Evolutionary conservation across 2,888 invertebrate species (phyloP), one percentile per base, ranked within the genome.

Genomic region (Hermaeophaga mercurialis): DNA sequence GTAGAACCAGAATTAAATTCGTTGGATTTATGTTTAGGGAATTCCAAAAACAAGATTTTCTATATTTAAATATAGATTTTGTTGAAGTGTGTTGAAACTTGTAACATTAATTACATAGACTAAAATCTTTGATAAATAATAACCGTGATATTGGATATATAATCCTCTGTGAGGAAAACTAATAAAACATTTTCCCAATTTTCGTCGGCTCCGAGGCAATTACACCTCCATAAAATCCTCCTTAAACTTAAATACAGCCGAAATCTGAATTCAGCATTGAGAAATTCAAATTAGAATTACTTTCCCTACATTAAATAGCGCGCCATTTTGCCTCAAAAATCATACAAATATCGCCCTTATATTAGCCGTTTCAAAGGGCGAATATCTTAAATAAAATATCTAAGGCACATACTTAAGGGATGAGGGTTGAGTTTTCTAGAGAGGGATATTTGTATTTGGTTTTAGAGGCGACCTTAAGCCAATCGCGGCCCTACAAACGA

Each of bases 281-380:
- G 73, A 71, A 73, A 73, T 73, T 70, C 72, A 73, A 75, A 74
- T 72, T 70, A 71, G 73, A 71, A 75, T 75, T 74, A 75, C 74
- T 75, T 73, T 74, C 75, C 75, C 73, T 73, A 74, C 74, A 75
- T 75, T 75, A 74, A 75, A 75, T 75, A 73, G 65, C 64, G 67
- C 74, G 74, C 75, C 75, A 75, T 75, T 75, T 75, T 74, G 72
- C 65, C 60, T 59, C 69, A 71, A 73, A 73, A 73, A 71, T 70
- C 70, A 70, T 44, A 65, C 70, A 70, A 73, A 71, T 66, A 62
- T 70, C 67, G 63, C 66, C 75, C 74, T 73, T 73, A 73, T 68
- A 65, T 63, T 56, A 53, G 59, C 50, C 58, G 64, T 41, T 54
- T 60, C 65, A 70, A 74, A 71, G 72, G 73, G 69, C 65, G 71